These are phyloP conservation scores for Poecilia velifera DNA, from an alignment of 2,797 vertebrate species.

Conservation along the genomic window DNA sequence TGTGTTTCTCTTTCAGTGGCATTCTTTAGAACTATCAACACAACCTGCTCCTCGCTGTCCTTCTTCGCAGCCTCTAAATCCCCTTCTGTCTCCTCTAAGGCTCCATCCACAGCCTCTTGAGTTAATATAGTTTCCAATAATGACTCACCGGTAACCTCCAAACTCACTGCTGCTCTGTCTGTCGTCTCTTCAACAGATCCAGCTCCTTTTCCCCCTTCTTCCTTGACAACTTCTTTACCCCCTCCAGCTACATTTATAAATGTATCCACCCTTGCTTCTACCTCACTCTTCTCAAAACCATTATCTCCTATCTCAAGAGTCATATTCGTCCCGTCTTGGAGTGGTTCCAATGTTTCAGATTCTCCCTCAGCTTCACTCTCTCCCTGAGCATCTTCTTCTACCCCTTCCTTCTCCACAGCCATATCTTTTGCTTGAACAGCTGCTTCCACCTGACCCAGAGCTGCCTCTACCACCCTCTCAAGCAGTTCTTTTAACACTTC, in stretches of 20 bases:
- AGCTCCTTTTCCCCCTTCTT: conserved; percentile 23
- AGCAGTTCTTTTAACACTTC: conserved; percentile 71
- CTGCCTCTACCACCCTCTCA: conserved; percentile 75
- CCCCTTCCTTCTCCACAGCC: conserved; percentile 21
- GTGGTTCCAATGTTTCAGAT: conserved; percentile 31
- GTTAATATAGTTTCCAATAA: conserved; percentile 15
- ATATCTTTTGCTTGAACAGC: conserved; percentile 48
- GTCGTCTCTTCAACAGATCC: conserved; percentile 26
- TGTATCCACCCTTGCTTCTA: conserved; percentile 18
- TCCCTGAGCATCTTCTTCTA: conserved; percentile 6
- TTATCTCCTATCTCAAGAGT: conserved; percentile 18
- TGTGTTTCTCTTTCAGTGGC: conserved; percentile 35
- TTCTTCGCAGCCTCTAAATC: conserved; percentile 26
- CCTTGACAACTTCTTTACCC: conserved; percentile 20
- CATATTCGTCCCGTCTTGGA: conserved; percentile 23
- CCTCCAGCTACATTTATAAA: conserved; percentile 28
- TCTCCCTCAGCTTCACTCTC: conserved; percentile 30
- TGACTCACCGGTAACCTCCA: conserved; percentile 29
- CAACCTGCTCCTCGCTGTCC: conserved; percentile 22
- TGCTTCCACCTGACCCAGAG: conserved; percentile 55
- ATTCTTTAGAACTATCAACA: conserved; percentile 36
- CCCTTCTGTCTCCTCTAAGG: conserved; percentile 28
- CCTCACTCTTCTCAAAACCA: conserved; percentile 30
- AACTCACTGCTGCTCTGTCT: conserved; percentile 23
- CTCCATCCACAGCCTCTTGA: conserved; percentile 37